Percentiles rank a stretch among this genome's conserved stretches.
phyloP scores from a whole-genome alignment of 2,888 invertebrate genomes.

The Drosophila picticornis region DNA sequence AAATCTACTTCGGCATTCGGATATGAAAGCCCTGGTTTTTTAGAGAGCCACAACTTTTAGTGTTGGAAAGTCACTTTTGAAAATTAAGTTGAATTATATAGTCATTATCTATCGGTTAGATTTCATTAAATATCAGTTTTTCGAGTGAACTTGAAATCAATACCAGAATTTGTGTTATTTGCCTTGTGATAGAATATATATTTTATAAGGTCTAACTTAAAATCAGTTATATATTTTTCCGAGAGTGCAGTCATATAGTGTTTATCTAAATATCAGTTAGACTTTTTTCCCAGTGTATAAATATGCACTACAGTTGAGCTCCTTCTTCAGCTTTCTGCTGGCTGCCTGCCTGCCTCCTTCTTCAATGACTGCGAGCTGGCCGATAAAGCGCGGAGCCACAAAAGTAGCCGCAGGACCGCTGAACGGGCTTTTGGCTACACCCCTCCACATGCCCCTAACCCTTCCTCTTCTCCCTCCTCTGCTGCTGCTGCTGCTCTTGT shows the following conservation, averaged over 20 bases:
- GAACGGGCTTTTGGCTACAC: slow-evolving; percentile 1
- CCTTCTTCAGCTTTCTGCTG: neutral
- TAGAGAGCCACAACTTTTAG: neutral
- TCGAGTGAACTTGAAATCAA: neutral
- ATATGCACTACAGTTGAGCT: neutral
- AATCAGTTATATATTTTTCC: neutral
- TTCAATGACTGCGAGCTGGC: slow-evolving; percentile 5
- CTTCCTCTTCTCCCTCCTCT: neutral
- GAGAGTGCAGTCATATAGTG: neutral
- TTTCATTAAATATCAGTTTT: neutral
- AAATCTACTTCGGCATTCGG: neutral
- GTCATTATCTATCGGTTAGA: neutral
- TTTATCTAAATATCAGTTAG: neutral
- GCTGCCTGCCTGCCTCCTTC: neutral
- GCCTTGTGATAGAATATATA: neutral
- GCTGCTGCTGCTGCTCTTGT: neutral
- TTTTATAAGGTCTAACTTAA: neutral
- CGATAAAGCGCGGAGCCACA: slow-evolving; percentile 40
- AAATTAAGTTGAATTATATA: neutral
- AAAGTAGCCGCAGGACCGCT: slow-evolving; percentile 13
- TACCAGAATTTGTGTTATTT: neutral
- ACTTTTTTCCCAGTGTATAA: neutral
- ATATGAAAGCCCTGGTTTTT: neutral
- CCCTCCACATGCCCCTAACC: neutral
- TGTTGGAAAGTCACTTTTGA: neutral